Percentiles rank a stretch among this genome's conserved stretches.
Evolutionary conservation across 2,888 invertebrate genomes (phyloP).

Genomic region (Drosophila testacea): DNA sequence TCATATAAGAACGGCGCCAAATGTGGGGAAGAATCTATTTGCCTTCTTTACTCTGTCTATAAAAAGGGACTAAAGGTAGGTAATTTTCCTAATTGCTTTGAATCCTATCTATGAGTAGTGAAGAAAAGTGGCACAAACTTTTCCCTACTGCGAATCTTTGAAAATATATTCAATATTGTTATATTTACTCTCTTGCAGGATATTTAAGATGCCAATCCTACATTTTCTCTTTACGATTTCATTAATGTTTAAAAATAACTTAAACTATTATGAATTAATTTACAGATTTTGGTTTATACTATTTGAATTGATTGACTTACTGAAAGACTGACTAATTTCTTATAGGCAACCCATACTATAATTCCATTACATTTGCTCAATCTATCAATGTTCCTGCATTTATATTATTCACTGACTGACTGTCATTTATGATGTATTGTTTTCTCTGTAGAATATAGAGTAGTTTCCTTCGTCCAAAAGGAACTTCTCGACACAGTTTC

Average conservation of each 20-base stretch:
- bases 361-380: not conserved
- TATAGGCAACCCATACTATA: not conserved
- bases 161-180: no score
- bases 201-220: no score
- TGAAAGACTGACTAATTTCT: no score
- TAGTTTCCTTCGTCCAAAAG: not conserved
- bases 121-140: no score
- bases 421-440: conserved; percentile 49
- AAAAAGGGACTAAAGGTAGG: not conserved
- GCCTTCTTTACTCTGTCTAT: not conserved
- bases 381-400: not conserved
- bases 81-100: not conserved
- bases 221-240: no score
- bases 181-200: no score
- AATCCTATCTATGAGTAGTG: no score
- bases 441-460: not conserved
- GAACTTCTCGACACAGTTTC: conserved; percentile 16
- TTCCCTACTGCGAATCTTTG: no score
- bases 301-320: no score
- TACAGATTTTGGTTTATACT: no score
- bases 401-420: conserved; percentile 7
- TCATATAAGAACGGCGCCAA: not conserved
- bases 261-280: no score
- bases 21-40: not conserved
- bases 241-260: no score